Evolutionary conservation across 1,140 invertebrate genomes (phyloP).

Genomic region (Lasioglossum baleicum): DNA sequence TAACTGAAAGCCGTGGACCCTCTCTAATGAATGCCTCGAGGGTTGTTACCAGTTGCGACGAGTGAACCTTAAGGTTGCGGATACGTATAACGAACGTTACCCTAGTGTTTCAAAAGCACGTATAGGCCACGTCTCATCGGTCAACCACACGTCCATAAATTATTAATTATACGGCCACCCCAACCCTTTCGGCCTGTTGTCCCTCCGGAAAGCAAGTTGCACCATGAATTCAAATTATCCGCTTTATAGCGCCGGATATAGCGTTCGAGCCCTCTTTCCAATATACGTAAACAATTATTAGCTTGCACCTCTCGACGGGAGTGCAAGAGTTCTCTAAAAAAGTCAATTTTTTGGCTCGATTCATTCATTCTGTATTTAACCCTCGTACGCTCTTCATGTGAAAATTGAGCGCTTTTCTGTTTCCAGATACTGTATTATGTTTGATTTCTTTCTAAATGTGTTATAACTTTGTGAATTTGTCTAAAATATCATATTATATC

Average conservation of each 20-base stretch:
- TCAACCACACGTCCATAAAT: slow-evolving; percentile 69
- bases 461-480: too few species aligned
- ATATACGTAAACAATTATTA: neutral
- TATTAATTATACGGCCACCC: slow-evolving; percentile 69
- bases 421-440: too few species aligned
- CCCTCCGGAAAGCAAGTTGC: slow-evolving; percentile 69
- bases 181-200: slow-evolving; percentile 52
- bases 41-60: slow-evolving; percentile 16
- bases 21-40: slow-evolving; percentile 18
- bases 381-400: too few species aligned
- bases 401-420: too few species aligned
- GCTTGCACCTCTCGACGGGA: too few species aligned
- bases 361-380: too few species aligned
- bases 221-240: slow-evolving; percentile 73
- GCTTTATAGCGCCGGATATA: slow-evolving; percentile 56
- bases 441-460: too few species aligned
- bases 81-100: slow-evolving; percentile 38
- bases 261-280: neutral
- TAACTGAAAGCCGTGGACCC: neutral
- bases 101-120: slow-evolving; percentile 36
- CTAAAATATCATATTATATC: too few species aligned
- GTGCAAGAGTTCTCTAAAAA: too few species aligned
- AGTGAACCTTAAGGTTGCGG: slow-evolving; percentile 48
- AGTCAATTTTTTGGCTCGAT: too few species aligned
- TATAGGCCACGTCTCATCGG: slow-evolving; percentile 58